Conservation (phyloP, 2,888 invertebrate species). For the Aquatica leii region DNA sequence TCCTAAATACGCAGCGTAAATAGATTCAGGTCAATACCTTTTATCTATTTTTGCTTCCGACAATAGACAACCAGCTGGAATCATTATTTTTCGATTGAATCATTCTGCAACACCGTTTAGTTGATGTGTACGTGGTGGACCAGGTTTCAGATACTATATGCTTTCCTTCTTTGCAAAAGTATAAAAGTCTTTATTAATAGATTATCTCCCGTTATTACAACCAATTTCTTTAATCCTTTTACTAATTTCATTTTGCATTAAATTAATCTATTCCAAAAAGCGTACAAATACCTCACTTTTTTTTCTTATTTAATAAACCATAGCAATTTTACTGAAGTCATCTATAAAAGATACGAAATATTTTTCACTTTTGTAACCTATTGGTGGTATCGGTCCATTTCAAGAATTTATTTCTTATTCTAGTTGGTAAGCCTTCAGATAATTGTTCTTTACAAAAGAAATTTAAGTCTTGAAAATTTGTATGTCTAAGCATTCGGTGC, state of each 20-base stretch:
- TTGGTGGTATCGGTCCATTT: slow-evolving; percentile 39
- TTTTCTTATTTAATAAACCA: slow-evolving; percentile 37
- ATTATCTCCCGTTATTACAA: slow-evolving; percentile 24
- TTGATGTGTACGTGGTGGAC: background rate
- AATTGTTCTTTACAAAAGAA: slow-evolving; percentile 35
- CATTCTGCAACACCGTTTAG: background rate
- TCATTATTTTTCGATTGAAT: background rate
- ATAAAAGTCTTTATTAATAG: background rate
- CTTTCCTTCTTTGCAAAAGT: background rate
- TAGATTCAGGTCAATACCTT: background rate
- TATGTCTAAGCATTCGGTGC: slow-evolving; percentile 42
- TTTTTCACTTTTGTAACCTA: slow-evolving; percentile 37
- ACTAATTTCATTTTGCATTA: slow-evolving; percentile 29
- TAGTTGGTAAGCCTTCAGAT: slow-evolving; percentile 36
- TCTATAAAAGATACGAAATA: slow-evolving; percentile 42
- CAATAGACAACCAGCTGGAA: background rate
- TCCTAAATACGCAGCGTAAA: background rate
- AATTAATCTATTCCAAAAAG: slow-evolving; percentile 36
- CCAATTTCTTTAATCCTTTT: slow-evolving; percentile 38
- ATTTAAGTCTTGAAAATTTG: slow-evolving; percentile 43
- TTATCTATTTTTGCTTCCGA: background rate
- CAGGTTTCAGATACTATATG: background rate
- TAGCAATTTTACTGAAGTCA: slow-evolving; percentile 39
- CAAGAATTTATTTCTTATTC: slow-evolving; percentile 36
- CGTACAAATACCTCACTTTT: slow-evolving; percentile 40